Percentiles rank a stretch among this genome's conserved stretches.
These are phyloP conservation scores for Agrenia bidenticulata DNA, from an alignment of 2,888 invertebrate genomes.

Conservation along the genomic window DNA sequence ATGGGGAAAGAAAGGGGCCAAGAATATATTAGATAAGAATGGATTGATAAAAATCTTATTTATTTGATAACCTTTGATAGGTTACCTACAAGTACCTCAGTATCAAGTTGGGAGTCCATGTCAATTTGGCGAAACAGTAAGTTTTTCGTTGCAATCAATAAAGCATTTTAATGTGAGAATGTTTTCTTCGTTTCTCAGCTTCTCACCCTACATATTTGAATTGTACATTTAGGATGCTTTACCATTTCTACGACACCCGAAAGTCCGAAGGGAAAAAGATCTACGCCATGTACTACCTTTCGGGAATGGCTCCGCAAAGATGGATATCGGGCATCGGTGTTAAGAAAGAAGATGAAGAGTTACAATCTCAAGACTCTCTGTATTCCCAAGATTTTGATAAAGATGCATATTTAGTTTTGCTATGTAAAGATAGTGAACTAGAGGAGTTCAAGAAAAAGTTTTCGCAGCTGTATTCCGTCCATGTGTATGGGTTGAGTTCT, in stretches of 20 bases:
- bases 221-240: conserved; percentile 50
- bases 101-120: conserved; percentile 57
- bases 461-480: conserved; percentile 56
- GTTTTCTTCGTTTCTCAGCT: no score
- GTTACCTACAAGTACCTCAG: conserved; percentile 60
- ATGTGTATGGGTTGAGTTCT: conserved; percentile 57
- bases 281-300: conserved; percentile 41
- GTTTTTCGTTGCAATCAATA: conserved; percentile 21
- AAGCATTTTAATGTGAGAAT: background rate
- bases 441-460: conserved; percentile 55
- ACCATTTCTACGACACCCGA: conserved; percentile 36
- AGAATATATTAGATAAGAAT: no score
- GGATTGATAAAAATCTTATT: background rate
- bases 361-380: background rate
- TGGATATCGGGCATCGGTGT: background rate
- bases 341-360: background rate
- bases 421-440: conserved; percentile 56
- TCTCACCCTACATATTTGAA: no score
- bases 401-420: conserved; percentile 52
- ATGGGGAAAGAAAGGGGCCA: no score
- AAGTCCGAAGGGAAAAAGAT: conserved; percentile 32
- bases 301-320: conserved; percentile 33
- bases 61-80: conserved; percentile 53
- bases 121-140: conserved; percentile 58
- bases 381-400: background rate